phyloP scores from a whole-genome alignment of 1,140 invertebrate genomes.

The Augochlora pura region DNA sequence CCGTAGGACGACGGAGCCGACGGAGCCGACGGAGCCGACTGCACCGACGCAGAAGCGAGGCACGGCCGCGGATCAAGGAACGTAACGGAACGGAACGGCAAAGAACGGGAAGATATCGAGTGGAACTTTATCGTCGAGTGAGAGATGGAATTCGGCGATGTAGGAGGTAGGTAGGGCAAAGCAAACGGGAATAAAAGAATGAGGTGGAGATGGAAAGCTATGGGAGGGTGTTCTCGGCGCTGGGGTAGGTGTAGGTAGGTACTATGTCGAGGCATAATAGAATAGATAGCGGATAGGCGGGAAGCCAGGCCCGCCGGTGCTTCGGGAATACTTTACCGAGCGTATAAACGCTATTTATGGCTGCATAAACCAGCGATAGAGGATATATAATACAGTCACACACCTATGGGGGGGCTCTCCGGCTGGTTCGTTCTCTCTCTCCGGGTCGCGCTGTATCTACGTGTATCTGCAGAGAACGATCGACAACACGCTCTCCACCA shows the following conservation, averaged over 20 bases:
- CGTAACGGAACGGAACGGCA: background rate
- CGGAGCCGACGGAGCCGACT: no score
- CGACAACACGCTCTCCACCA: conserved; percentile 57
- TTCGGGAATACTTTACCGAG: conserved; percentile 76
- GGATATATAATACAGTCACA: conserved; percentile 76
- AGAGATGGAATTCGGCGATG: conserved; percentile 55
- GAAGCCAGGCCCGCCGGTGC: conserved; percentile 68
- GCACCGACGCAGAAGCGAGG: background rate
- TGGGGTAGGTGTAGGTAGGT: conserved; percentile 59
- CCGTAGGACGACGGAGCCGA: background rate
- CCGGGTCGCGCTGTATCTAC: conserved; percentile 57
- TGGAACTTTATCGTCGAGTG: conserved; percentile 52
- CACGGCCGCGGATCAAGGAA: conserved; percentile 13
- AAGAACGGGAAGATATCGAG: conserved; percentile 47
- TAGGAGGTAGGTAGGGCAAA: conserved; percentile 18
- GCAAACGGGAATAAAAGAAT: conserved; percentile 50
- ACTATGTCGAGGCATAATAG: conserved; percentile 73
- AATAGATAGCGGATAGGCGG: conserved; percentile 74
- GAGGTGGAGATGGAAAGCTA: conserved; percentile 53
- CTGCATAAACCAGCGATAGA: conserved; percentile 77
- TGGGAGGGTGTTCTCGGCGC: conserved; percentile 36
- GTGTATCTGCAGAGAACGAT: conserved; percentile 69
- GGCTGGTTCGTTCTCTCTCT: conserved; percentile 41
- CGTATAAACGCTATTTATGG: conserved; percentile 78
- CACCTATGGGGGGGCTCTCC: conserved; percentile 51